Evolutionary conservation across 2,888 invertebrate species (phyloP), one percentile per base, ranked within the genome.

Genomic region (Resseliella maxima): DNA sequence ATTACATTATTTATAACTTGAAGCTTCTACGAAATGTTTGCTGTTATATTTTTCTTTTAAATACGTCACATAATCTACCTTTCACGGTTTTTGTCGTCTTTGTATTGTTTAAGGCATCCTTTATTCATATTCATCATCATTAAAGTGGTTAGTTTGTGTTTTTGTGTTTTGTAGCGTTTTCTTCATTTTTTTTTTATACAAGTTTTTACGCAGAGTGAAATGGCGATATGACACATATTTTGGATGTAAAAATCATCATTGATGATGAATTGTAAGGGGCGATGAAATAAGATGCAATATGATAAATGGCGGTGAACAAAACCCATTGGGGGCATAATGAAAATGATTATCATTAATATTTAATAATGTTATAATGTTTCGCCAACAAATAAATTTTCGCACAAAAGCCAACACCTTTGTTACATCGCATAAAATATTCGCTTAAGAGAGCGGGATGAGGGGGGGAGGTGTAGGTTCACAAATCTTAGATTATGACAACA

Each of bases 91-190:
- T 31, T 72, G 31, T 72, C 35, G 72, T 72, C 15, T 72, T 35
- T 15, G 6, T 72, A 72, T 35, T 72, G 72, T 72, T n/a, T 72
- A 72, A 72, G 72, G 72, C 72, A 72, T 72, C 72, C 72, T 72
- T 72, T 72, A 72, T 72, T 72, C 72, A 72, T 72, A 72, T 72
- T 72, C 72, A 72, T 72, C 72, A 72, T 72, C 72, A n/a, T 72
- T 72, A 35, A 72, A 31, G 72, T 31, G 31, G 21, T 72, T 72
- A 8, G 31, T 31, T 15, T 8, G 27, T 12, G 35, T 72, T 31
- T 72, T 31, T 31, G 72, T 72, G 10, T 27, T n/a, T 59, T 50
- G 41, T 41, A 41, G 41, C 41, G 41, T 41, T 41, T 41, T 41
- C 12, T 41, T 41, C n/a, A n/a, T n/a, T n/a, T 41, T 41, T 5